Conservation (phyloP, 2,113 vertebrate genomes). For the Stercorarius parasiticus region DNA sequence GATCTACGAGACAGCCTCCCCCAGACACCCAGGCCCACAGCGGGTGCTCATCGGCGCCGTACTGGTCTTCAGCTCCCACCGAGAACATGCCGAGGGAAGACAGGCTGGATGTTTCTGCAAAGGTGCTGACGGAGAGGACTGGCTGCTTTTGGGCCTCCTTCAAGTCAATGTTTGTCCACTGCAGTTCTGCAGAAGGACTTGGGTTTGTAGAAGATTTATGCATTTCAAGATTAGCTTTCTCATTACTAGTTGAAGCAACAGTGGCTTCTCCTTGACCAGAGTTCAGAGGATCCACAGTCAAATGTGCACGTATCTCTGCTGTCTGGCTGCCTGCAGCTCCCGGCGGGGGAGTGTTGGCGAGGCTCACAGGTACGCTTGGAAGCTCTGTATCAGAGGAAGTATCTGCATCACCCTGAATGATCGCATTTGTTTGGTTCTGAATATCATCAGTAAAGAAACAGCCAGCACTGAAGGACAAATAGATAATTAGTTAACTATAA, state of each 20-base stretch:
- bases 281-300: neutral
- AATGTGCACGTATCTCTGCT: constrained; percentile 33
- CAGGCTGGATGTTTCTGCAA: constrained; percentile 78
- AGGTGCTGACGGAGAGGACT: constrained; percentile 37
- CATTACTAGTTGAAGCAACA: neutral
- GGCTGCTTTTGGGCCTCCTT: constrained; percentile 81
- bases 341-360: neutral
- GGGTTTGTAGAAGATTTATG: constrained; percentile 2
- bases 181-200: constrained; percentile 70
- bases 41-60: constrained; percentile 77
- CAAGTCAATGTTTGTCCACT: constrained; percentile 93
- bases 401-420: constrained; percentile 77
- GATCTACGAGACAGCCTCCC: constrained; percentile 86
- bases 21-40: constrained; percentile 95
- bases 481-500: constrained; percentile 7
- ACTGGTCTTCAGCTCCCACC: constrained; percentile 81
- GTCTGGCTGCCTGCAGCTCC: neutral
- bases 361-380: neutral
- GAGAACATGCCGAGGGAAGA: constrained; percentile 82
- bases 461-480: constrained; percentile 81
- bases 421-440: constrained; percentile 75
- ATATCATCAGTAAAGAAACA: constrained; percentile 93
- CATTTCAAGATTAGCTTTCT: neutral
- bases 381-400: constrained; percentile 74
- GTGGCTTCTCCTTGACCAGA: constrained; percentile 1